These are phyloP conservation scores for Diorhabda elongata DNA, from an alignment of 1,140 invertebrate species.

Conservation along the genomic window DNA sequence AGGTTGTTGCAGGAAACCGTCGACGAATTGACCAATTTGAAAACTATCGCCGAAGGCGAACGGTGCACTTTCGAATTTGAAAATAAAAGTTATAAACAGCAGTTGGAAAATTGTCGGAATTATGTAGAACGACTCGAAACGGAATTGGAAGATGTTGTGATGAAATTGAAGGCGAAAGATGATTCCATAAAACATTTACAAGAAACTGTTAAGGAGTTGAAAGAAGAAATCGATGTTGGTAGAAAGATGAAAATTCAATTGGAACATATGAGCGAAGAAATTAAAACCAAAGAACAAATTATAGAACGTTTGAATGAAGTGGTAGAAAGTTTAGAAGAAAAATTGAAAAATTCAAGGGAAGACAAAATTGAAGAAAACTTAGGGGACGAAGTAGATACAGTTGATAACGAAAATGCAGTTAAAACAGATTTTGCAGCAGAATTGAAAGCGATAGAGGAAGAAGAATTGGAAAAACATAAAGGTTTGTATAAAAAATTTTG, in stretches of 20 bases:
- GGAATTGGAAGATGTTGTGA: slow-evolving; percentile 5
- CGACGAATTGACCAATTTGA: slow-evolving; percentile 21
- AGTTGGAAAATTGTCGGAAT: slow-evolving; percentile 11
- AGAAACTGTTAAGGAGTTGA: background rate
- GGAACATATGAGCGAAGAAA: background rate
- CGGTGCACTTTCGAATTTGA: slow-evolving; percentile 21
- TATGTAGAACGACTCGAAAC: slow-evolving; percentile 7
- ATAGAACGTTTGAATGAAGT: background rate
- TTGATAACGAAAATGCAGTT: too few relatives aligned
- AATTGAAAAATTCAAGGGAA: too few relatives aligned
- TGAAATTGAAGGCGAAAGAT: slow-evolving; percentile 11
- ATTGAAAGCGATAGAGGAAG: background rate
- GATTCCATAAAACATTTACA: background rate
- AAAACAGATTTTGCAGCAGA: too few relatives aligned
- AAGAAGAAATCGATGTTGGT: background rate
- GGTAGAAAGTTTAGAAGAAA: too few relatives aligned
- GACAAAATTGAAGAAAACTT: too few relatives aligned
- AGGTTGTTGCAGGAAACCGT: slow-evolving; percentile 24
- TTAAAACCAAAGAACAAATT: slow-evolving; percentile 18
- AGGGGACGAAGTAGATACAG: too few relatives aligned
- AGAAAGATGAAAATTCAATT: background rate
- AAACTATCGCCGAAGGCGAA: slow-evolving; percentile 26
- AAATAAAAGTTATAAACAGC: slow-evolving; percentile 15
- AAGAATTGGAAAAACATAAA: background rate
- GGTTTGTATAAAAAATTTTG: background rate